These are phyloP conservation scores for Sanderia malayensis DNA, from an alignment of 30 jellyfish, hydroid and myxozoan genomes.

Conservation along the genomic window DNA sequence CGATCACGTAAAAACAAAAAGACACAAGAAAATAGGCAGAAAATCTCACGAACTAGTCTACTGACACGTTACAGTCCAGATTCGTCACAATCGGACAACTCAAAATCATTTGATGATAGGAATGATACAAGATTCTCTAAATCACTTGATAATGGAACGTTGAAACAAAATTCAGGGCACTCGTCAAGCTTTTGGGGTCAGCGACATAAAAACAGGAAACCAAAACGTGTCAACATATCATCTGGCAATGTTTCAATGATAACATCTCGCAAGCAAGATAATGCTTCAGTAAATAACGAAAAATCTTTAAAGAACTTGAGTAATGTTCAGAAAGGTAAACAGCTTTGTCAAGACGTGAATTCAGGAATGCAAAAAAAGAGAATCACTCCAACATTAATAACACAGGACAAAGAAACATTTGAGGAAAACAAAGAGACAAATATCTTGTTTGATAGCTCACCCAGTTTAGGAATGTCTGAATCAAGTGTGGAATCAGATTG, in stretches of 20 bases:
- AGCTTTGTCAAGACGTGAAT: conserved; percentile 12
- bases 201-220: conserved; percentile 3
- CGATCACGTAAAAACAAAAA: background rate
- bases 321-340: background rate
- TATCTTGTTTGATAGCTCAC: conserved; percentile 36
- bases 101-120: conserved; percentile 20
- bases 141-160: background rate
- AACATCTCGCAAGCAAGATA: background rate
- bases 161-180: background rate
- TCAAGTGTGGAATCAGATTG: conserved; percentile 47
- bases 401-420: conserved; percentile 32
- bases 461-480: conserved; percentile 16
- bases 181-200: background rate
- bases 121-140: background rate
- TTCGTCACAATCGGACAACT: background rate
- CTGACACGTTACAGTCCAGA: background rate
- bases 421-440: conserved; percentile 12
- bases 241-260: background rate
- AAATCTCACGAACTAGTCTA: conserved; percentile 14
- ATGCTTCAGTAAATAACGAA: background rate
- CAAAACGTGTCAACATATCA: conserved; percentile 8
- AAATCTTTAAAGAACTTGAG: background rate
- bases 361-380: conserved; percentile 25
- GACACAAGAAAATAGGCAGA: background rate
- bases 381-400: conserved; percentile 82